A percentile compares a stretch with the other conserved stretches of the same genome.
These are phyloP conservation scores for Serilophus lunatus DNA, from an alignment of 2,113 vertebrate species.

Conservation along the genomic window DNA sequence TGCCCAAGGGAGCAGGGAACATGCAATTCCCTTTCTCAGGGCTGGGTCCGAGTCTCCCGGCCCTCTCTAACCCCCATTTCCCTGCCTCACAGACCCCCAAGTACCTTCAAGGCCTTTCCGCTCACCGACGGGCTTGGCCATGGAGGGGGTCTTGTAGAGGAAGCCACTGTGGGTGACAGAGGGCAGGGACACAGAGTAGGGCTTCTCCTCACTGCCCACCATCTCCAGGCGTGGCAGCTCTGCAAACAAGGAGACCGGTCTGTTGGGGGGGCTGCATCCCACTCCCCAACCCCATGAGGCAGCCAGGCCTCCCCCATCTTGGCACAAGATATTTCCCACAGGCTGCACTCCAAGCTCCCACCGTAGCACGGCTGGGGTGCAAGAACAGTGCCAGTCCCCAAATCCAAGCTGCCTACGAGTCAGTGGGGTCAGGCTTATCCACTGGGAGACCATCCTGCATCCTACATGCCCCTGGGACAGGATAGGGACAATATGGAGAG, in stretches of 20 bases:
- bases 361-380: neutral
- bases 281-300: neutral
- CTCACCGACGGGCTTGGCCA: slow-evolving; percentile 80
- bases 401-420: neutral
- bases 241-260: slow-evolving; percentile 8
- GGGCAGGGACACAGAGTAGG: slow-evolving; percentile 75
- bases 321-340: neutral
- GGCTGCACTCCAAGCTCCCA: fast-evolving
- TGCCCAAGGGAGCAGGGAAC: neutral
- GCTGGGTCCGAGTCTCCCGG: neutral
- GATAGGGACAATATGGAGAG: neutral
- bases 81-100: neutral
- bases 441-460: neutral
- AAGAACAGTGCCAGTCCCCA: neutral
- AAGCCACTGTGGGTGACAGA: slow-evolving; percentile 88
- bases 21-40: neutral
- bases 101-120: slow-evolving; percentile 86
- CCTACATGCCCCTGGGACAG: neutral
- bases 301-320: neutral
- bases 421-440: neutral
- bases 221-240: slow-evolving; percentile 81
- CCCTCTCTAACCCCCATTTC: neutral
- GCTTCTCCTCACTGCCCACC: slow-evolving; percentile 59
- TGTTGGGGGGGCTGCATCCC: neutral
- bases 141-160: slow-evolving; percentile 90